Evolutionary conservation across 2,888 invertebrate species (phyloP).

Genomic region (Lissonota sp.): DNA sequence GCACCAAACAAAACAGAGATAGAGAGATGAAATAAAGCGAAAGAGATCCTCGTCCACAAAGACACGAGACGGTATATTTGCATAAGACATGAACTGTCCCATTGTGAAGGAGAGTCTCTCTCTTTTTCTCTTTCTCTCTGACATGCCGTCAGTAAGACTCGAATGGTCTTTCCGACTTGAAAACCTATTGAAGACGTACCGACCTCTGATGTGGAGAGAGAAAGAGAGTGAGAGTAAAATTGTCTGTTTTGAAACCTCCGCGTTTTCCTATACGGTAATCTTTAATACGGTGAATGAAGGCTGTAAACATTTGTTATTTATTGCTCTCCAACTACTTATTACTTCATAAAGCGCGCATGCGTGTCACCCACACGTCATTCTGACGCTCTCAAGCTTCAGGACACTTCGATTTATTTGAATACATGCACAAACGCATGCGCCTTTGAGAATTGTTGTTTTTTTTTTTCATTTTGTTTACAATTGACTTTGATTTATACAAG

Average conservation of each 20-base stretch:
- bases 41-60: constrained; percentile 60
- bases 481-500: too few species aligned
- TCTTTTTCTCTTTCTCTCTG: constrained; percentile 2
- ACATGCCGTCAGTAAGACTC: constrained; percentile 29
- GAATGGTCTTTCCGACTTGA: constrained; percentile 24
- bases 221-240: background rate
- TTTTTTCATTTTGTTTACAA: too few species aligned
- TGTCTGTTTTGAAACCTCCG: constrained; percentile 25
- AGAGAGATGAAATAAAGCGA: constrained; percentile 40
- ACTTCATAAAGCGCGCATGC: constrained; percentile 6
- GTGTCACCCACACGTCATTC: background rate
- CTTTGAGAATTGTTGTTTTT: too few species aligned
- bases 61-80: constrained; percentile 66
- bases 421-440: too few species aligned
- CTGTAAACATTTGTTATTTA: constrained; percentile 42
- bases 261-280: constrained; percentile 6
- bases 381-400: background rate
- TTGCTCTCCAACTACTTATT: constrained; percentile 39
- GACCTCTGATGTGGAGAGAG: constrained; percentile 1
- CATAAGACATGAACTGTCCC: constrained; percentile 71
- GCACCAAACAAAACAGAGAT: constrained; percentile 38
- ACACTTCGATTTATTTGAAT: background rate
- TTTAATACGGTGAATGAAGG: constrained; percentile 32
- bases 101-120: constrained; percentile 60
- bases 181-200: constrained; percentile 30